Conservation (phyloP, 2,888 invertebrate genomes). For the Rhorus exstirpatorius region DNA sequence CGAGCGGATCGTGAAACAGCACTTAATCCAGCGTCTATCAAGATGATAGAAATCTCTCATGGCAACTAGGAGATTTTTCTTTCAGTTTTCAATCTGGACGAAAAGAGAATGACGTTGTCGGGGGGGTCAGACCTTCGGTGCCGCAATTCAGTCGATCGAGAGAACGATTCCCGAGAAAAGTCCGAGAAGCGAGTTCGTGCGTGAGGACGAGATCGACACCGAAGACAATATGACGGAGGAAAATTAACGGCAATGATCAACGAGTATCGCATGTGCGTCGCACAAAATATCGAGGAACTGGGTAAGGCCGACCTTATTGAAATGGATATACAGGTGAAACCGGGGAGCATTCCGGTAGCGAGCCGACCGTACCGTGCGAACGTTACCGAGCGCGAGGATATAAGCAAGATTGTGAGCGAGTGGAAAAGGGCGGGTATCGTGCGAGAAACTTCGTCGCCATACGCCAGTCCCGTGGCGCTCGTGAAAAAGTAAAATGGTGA, state of each 20-base stretch:
- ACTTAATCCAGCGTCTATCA: background rate
- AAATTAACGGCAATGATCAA: constrained; percentile 31
- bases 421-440: constrained; percentile 70
- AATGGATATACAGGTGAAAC: constrained; percentile 68
- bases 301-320: constrained; percentile 55
- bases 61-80: background rate
- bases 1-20: background rate
- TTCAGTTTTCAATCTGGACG: background rate
- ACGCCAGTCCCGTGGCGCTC: constrained; percentile 69
- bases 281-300: constrained; percentile 58
- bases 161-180: background rate
- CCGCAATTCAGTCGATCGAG: background rate
- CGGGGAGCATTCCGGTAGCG: constrained; percentile 43
- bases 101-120: background rate
- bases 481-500: constrained; percentile 68
- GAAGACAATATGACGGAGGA: constrained; percentile 14
- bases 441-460: constrained; percentile 68
- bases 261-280: constrained; percentile 57
- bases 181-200: constrained; percentile 38
- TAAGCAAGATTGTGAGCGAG: constrained; percentile 62
- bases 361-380: constrained; percentile 56
- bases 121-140: background rate
- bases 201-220: constrained; percentile 39
- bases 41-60: background rate
- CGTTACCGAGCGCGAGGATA: constrained; percentile 49